Base-by-base conservation (phyloP, 2,888 invertebrate genomes). In the Aporophyla nigra region DNA sequence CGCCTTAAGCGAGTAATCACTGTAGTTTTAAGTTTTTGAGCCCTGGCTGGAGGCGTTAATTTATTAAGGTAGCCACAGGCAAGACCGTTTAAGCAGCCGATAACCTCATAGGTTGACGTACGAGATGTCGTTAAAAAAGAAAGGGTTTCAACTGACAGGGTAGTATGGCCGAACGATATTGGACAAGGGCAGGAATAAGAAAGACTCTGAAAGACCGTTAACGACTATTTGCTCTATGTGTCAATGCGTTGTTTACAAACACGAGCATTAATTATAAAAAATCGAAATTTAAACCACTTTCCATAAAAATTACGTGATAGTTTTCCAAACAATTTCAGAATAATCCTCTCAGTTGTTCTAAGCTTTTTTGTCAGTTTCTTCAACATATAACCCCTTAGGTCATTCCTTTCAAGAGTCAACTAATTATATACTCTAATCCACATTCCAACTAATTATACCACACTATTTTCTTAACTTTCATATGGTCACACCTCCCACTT, bases 391-490 rank as follows among this genome's bases (percentile, higher is more conserved):
- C 72, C 63, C 61, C 72, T 61, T 24, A 69, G 63, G 72, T 68
- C 43, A 69, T 72, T 62, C 21, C 40, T 33, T 33, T 73, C 14
- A 61, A 77, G 54, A 61, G 24, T 33, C 53, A 72, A 72, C 51
- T 40, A 62, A 72, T 78, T 56, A 9, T 53, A 49, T 10, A 51
- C 79, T 53, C 68, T 82, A 79, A 68, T 68, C 24, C n/a, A 71
- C 71, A 58, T 69, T 66, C 4, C 19, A 33, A 49, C 49, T 69
- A 62, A 83, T 81, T 68, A 74, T 71, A n/a, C 46, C 54, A 40
- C 27, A 58, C n/a, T 63, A 74, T 68, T 83, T 81, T 81, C 71
- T 40, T 19, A 53, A 83, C 70, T 77, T 83, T 66, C 82, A 54
- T 62, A 71, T 59, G 1, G 1, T n/a, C 16, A 59, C 12, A 2